Base-by-base conservation (phyloP, 2,113 vertebrate species). In the Bungarus multicinctus region DNA sequence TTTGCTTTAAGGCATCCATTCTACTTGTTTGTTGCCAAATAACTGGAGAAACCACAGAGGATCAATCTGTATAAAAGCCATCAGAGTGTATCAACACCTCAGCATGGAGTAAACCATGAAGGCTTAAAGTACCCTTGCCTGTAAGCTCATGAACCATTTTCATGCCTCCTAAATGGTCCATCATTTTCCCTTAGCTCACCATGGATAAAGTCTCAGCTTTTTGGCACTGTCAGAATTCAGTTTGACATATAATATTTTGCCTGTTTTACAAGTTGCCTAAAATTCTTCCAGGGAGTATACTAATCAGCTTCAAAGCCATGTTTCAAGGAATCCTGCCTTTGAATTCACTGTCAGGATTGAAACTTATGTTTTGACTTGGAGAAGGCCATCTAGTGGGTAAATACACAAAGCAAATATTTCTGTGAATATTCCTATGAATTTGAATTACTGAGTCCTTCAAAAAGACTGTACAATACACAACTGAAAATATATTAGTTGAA, bases 361-460 rank as follows among this genome's bases (percentile, higher is more conserved):
- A 30, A 57, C 47, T 43, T 90, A 50, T 12, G 43, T 52, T 85
- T 47, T 85, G 85, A 43, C 86, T 34, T 92, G 53, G 45, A 88
- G 34, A 90, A 86, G 54, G 74, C 74, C 92, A 64, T 90, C 92
- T 93, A 90, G 45, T 86, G 81, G 92, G 30, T 93, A 43, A 93
- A 64, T 52, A 52, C 22, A 45, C 60, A 47, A 87, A 87, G 39
- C 16, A 43, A 50, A 85, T 34, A 1, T 30, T n/a, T 60, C 30
- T 50, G 7, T 52, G 18, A 8, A 27, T n/a, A 45, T n/a, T 2
- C 27, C 74, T 43, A 81, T 87, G 16, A 85, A 52, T 4, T 30
- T 27, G 45, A 69, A 47, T 87, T 91, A 34, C 7, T 30, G 50
- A 57, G 23, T 50, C 14, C 14, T 53, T 64, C 9, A 89, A 25